phyloP scores from a whole-genome alignment of 35 echinoderm and acorn worm species.

The Apostichopus japonicus region DNA sequence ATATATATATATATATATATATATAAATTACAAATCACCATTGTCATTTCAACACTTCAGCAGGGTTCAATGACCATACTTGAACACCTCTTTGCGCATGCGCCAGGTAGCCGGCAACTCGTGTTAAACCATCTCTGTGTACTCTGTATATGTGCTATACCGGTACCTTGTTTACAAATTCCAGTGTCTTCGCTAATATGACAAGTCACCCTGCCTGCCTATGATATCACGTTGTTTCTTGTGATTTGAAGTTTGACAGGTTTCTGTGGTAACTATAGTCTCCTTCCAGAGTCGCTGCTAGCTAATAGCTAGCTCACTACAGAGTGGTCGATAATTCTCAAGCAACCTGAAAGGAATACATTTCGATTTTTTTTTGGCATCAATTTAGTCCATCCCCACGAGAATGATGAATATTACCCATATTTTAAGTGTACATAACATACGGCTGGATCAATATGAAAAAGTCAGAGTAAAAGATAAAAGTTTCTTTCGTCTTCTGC shows the following conservation, averaged over 20 bases:
- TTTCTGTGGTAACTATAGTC: background rate
- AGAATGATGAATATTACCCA: background rate
- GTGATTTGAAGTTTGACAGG: background rate
- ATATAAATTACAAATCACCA: no score
- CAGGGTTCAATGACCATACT: no score
- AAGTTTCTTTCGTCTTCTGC: background rate
- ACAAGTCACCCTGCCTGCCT: no score
- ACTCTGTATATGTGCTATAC: no score
- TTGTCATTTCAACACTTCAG: no score
- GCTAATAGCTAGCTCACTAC: background rate
- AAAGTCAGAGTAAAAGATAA: background rate
- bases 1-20: no score
- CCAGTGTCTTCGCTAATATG: no score
- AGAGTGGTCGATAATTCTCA: conserved; percentile 5
- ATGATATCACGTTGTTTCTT: background rate
- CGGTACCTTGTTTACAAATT: no score
- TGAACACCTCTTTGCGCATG: no score
- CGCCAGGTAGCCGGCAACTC: no score
- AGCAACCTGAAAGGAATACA: background rate
- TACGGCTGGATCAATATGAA: background rate
- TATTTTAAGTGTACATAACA: conserved; percentile 3
- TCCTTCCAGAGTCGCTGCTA: background rate
- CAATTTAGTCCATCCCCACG: background rate
- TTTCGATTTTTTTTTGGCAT: conserved; percentile 5
- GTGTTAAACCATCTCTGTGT: no score